Percentiles rank a stretch among this genome's conserved stretches.
phyloP scores from a whole-genome alignment of 2,888 invertebrate genomes.

The Globia sparganii region DNA sequence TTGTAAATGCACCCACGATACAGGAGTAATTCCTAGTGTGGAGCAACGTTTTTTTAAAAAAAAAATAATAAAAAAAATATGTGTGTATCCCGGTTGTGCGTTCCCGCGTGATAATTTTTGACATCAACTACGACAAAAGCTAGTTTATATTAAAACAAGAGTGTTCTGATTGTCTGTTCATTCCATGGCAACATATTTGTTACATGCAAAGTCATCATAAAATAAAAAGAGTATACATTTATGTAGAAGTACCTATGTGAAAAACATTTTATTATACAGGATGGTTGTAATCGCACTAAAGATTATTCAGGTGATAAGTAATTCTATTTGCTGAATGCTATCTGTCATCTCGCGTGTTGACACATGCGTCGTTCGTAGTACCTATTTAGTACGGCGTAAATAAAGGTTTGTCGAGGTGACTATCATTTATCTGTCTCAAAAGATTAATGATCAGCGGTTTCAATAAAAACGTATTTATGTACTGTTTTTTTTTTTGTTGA shows the following conservation, averaged over 20 bases:
- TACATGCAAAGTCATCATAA: background rate
- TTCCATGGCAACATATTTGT: too few relatives aligned
- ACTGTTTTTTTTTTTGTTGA: background rate
- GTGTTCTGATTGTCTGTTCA: too few relatives aligned
- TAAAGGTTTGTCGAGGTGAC: constrained; percentile 17
- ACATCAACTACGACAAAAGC: too few relatives aligned
- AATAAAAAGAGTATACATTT: background rate
- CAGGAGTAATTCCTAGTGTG: too few relatives aligned
- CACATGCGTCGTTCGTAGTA: constrained; percentile 8
- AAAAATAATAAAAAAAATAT: too few relatives aligned
- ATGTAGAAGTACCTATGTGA: background rate
- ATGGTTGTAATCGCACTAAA: background rate
- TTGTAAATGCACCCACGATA: too few relatives aligned
- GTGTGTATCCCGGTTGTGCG: too few relatives aligned
- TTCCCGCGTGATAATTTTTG: too few relatives aligned
- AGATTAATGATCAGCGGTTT: constrained; percentile 18
- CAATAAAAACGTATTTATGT: background rate
- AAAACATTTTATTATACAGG: background rate
- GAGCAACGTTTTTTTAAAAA: too few relatives aligned
- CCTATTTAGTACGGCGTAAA: constrained; percentile 9
- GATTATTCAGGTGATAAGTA: constrained; percentile 13
- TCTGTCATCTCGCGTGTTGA: constrained; percentile 32
- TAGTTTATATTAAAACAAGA: background rate
- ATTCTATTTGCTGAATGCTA: constrained; percentile 31
- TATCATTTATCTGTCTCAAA: constrained; percentile 11